A percentile compares a stretch with the other conserved stretches of the same genome.
phyloP scores from a whole-genome alignment of 2,888 invertebrate species.

The Ischnura elegans region DNA sequence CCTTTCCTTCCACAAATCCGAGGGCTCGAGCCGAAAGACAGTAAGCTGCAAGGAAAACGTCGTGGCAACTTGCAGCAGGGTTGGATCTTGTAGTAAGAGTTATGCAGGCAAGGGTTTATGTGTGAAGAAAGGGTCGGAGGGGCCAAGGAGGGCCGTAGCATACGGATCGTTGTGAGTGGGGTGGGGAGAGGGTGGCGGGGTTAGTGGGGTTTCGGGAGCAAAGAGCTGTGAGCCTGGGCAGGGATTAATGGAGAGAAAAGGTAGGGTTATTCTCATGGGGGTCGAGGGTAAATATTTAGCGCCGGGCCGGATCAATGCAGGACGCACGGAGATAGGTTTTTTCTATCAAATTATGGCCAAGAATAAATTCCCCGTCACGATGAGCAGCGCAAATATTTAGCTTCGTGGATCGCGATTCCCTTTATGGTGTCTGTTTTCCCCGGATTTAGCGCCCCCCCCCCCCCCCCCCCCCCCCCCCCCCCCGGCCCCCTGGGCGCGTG shows the following conservation, averaged over 20 bases:
- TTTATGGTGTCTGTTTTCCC: background rate
- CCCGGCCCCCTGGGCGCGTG: background rate
- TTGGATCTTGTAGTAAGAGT: background rate
- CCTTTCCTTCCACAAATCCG: too few relatives aligned
- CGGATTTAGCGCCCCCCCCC: background rate
- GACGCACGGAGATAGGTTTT: background rate
- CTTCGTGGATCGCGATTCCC: background rate
- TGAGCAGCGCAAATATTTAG: constrained; percentile 16
- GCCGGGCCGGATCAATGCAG: constrained; percentile 3
- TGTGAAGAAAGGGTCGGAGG: background rate
- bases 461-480: background rate
- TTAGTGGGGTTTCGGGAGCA: background rate
- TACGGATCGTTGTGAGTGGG: background rate
- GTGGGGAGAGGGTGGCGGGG: background rate
- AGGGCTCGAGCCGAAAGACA: too few relatives aligned
- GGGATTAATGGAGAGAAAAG: constrained; percentile 32
- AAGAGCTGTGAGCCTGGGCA: background rate
- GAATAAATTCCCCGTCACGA: constrained; percentile 12
- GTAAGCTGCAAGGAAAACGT: background rate
- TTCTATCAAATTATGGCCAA: constrained; percentile 27
- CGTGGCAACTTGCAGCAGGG: background rate
- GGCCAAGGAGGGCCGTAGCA: too few relatives aligned
- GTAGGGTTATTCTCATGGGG: constrained; percentile 22
- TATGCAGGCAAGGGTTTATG: background rate
- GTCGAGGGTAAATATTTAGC: constrained; percentile 37